Percentiles rank a stretch among this genome's conserved stretches.
Conservation (phyloP, 2,888 invertebrate species). For the Harmothoe impar region DNA sequence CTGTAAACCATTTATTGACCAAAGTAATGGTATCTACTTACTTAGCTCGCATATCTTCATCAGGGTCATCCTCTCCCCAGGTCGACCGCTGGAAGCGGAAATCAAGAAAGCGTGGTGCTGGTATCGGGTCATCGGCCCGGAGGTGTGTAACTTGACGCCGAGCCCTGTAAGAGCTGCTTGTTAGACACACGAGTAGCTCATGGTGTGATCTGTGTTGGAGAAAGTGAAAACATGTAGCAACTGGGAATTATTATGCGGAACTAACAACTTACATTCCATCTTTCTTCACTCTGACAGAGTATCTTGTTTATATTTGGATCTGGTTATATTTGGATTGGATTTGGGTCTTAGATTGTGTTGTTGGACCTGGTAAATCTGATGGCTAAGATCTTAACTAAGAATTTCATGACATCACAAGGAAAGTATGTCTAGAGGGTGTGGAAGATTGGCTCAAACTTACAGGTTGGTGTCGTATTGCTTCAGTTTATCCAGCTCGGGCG, state of each 20-base stretch:
- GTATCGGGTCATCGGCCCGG: neutral
- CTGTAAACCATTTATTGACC: no score
- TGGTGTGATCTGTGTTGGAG: neutral
- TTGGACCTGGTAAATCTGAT: no score
- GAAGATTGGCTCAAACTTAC: neutral
- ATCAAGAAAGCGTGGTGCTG: neutral
- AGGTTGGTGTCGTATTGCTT: neutral
- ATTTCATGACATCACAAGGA: no score
- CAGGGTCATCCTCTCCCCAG: neutral
- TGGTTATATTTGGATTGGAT: no score
- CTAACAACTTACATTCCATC: no score
- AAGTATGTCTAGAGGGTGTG: no score
- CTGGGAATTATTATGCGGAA: neutral
- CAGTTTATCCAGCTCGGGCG: slow-evolving; percentile 1
- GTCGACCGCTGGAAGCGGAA: neutral
- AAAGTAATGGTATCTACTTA: no score
- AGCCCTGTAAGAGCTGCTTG: slow-evolving; percentile 7
- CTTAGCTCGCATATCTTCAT: slow-evolving; percentile 5
- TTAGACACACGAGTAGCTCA: neutral
- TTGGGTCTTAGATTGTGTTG: no score
- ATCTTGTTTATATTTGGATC: no score
- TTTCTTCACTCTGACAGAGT: no score
- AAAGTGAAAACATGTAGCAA: no score
- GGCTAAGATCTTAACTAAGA: no score
- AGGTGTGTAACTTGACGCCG: slow-evolving; percentile 26